Base-by-base conservation (phyloP, 1,140 invertebrate species). In the Zaprionus vittiger region DNA sequence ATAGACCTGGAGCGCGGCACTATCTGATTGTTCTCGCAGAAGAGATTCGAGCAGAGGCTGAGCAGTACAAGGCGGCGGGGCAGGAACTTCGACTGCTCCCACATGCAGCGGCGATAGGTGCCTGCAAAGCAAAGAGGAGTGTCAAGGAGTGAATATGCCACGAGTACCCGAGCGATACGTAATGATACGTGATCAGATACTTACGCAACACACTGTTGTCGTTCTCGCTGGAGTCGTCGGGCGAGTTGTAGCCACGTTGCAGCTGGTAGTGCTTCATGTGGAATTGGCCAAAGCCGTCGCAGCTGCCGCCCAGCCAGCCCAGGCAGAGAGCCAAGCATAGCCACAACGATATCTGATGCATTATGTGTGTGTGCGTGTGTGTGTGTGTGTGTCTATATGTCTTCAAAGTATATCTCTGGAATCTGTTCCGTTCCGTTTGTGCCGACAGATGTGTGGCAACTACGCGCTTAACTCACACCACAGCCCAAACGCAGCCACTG, bases 1-100 rank as follows among this genome's bases (percentile, higher is more conserved):
- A 92, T 91, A 91, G 91, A 92, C 86, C 91, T 92, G 89, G 91
- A 92, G 34, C 91, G 89, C 38, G 91, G 76, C 62, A 92, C 72
- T 28, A 92, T 80, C 69, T 92, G 91, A 64, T 92, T 92, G 66
- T 92, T 92, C 78, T 92, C 91, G 84, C 91, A 92, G 22, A 92
- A 92, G 11, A 92, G 78, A 57, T 92, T 92, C 57, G 85, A 84
- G 70, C 91, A 92, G 15, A 92, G 76, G 56, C 89, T 91, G 6
- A 92, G 77, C 59, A 92, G 61, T 49, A 92, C 91, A 12, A 92
- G 72, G 37, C 91, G 91, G 6, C 91, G 85, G 6, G 91, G 91
- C 59, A 92, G 70, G 15, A 87, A 92, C 80, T 91, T 92, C 4
- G 91, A 91, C 52, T 92, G 91, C 74, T 92, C 91, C 91, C 91